Conservation (phyloP, 2,888 invertebrate genomes). For the Hydroisotoma schaefferi region DNA sequence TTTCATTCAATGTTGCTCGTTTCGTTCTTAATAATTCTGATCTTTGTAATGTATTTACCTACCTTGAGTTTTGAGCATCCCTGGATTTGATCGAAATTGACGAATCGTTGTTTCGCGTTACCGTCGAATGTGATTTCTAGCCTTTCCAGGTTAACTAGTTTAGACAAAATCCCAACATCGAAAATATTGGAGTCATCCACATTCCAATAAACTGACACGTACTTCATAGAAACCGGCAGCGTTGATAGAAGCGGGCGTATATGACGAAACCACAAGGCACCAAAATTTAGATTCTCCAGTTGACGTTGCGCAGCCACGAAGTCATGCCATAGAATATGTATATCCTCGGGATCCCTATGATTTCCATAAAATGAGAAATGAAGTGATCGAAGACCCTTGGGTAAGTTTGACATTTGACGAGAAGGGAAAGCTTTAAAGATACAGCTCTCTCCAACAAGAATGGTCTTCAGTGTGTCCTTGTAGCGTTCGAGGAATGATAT, state of each 20-base stretch:
- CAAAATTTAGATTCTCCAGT: conserved; percentile 6
- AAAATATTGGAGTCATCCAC: not conserved
- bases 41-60: no score
- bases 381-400: not conserved
- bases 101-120: not conserved
- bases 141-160: not conserved
- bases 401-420: no score
- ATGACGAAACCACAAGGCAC: conserved; percentile 5
- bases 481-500: conserved; percentile 1
- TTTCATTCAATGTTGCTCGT: no score
- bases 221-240: not conserved
- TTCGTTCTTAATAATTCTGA: no score
- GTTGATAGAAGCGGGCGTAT: not conserved
- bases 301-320: not conserved
- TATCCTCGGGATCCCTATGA: not conserved
- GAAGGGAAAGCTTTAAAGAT: not conserved
- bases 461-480: not conserved
- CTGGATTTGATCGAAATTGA: not conserved
- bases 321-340: not conserved
- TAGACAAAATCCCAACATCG: not conserved
- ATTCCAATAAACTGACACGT: conserved; percentile 8
- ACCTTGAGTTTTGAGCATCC: conserved; percentile 7
- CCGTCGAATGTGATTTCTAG: conserved; percentile 13
- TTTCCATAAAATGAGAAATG: conserved; percentile 9
- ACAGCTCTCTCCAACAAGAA: conserved; percentile 10